Base-by-base conservation (phyloP, 37 sponge, comb jelly and placozoan species). In the Lycopodina hypogea region DNA sequence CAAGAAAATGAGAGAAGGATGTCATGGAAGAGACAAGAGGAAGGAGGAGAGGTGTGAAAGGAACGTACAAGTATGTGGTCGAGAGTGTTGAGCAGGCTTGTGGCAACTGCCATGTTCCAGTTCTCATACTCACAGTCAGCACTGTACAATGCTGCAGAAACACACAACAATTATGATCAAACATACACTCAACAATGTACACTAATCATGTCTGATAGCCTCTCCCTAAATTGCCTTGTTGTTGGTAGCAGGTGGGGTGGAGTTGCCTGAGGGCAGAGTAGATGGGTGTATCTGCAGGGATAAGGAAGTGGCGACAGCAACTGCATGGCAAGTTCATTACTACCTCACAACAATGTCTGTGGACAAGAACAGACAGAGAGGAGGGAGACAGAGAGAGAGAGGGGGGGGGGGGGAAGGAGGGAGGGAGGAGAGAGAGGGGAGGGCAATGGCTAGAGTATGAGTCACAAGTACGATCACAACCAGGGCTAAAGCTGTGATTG, bases 1-100 rank as follows among this genome's bases (percentile, higher is more conserved):
- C 24, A 42, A 17, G 14, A 56, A 24, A 56, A 12, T 3, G 12
- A 59, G 28, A 23, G n/a, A 59, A 59, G 28, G 28, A 59, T 3
- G n/a, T 6, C 4, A 59, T 6, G 60, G 60, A 28, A 59, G n/a
- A 59, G 28, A 59, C 3, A 18, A 6, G 18, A 12, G 28, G 4
- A 45, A 9, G 9, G 48, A 9, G 9, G 48, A 9, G 4, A 45
- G 8, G 9, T 9, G 9, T 4, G 4, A 9, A 6, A 71, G 52
- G 53, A 50, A 35, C 56, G 8, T 78, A 89, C 90, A 77, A 89
- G 81, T 69, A 39, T 75, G 35, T 51, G 40, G 42, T 81, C 12
- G 18, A 89, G 84, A 22, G 53, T 19, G 50, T 75, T 79, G 41
- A 89, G 33, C 19, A 79, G 58, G 19, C 53, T 18, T 8, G 74